Evolutionary conservation across 2,888 invertebrate genomes (phyloP).

Genomic region (Phorcus lineatus): DNA sequence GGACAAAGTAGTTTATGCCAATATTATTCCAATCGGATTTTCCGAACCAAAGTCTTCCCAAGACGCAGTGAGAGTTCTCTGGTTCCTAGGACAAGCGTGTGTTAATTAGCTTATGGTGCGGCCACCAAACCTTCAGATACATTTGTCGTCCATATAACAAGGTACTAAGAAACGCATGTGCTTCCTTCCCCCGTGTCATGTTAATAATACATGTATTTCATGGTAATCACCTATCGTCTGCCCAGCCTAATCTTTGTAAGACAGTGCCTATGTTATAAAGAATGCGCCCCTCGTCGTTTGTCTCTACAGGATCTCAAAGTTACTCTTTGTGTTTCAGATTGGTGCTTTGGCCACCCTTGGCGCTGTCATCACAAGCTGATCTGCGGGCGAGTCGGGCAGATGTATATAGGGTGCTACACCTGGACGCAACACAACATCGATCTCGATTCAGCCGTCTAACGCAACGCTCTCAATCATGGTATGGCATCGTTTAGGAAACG

Average conservation of each 20-base stretch:
- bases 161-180: neutral
- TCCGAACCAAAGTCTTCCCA: neutral
- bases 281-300: neutral
- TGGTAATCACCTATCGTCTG: neutral
- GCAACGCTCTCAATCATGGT: neutral
- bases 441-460: neutral
- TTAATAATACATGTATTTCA: neutral
- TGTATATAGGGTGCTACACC: neutral
- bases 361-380: conserved; percentile 6
- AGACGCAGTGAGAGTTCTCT: neutral
- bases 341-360: neutral
- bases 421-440: neutral
- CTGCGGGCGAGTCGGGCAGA: neutral
- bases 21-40: neutral
- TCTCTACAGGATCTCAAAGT: neutral
- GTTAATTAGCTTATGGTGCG: neutral
- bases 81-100: neutral
- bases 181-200: neutral
- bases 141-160: neutral
- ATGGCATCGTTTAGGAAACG: neutral
- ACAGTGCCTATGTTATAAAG: neutral
- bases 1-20: neutral
- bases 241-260: neutral
- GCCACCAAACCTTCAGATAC: neutral
- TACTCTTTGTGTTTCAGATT: neutral